Evolutionary conservation across 2,797 vertebrate genomes (phyloP), one percentile per base, ranked within the genome.

Genomic region (Sebastes taczanowskii): DNA sequence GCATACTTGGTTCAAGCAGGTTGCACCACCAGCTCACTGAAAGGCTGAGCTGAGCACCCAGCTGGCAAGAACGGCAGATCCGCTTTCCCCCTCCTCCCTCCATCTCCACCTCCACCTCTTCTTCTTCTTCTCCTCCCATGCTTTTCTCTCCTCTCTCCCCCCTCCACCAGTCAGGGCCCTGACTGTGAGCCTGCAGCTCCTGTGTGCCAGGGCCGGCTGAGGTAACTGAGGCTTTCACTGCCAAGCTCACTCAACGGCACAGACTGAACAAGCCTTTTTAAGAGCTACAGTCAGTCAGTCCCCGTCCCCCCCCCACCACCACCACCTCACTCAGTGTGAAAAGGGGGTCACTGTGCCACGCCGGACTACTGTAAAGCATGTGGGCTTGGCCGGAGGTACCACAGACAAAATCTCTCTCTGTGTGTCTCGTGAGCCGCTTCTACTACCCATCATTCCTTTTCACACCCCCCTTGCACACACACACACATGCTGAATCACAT

Each of bases 341-440:
- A 90, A 93, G 56, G 75, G 83, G 88, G 89, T 91, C 85, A 93
- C 86, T 93, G 91, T 92, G 84, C 84, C 86, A 83, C 46, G 3
- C 38, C 7, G 66, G 82, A 77, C 89, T 55, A 86, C 85, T 72
- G 80, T 72, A 84, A 74, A 87, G 75, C 71, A 70, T 69, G 77
- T 27, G 59, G 22, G 35, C 18, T 72, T 80, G 63, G 74, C 64
- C 18, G n/a, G 72, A 74, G 75, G 75, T 76, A 72, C 66, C 38
- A 10, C 65, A 49, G 38, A 79, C 71, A 74, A 66, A 80, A 80
- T 73, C 62, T 75, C 58, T 81, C 56, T 58, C 46, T 18, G 85
- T 60, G 74, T 83, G 74, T 83, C 81, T 79, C 9, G 16, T 60
- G 75, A 80, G 71, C 63, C 1, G 4, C 38, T 27, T 69, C 34